A percentile compares a stretch with the other conserved stretches of the same genome.
Conservation (phyloP, 2,888 invertebrate genomes). For the Ecdyonurus torrentis region DNA sequence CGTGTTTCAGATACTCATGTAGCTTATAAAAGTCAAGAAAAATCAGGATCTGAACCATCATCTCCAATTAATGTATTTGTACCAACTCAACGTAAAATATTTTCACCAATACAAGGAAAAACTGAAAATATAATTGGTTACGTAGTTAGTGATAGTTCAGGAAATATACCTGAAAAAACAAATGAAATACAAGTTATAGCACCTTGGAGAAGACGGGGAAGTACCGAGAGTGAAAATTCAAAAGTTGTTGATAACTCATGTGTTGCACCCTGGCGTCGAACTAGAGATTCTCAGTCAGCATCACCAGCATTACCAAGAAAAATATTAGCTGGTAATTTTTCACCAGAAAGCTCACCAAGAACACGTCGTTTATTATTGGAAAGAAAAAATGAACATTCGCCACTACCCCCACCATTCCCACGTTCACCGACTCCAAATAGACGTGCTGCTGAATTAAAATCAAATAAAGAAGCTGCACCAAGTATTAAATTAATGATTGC, state of each 20-base stretch:
- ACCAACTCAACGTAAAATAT: conserved; percentile 63
- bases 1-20: conserved; percentile 9
- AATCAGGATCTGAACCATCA: conserved; percentile 11
- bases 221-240: not conserved
- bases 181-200: conserved; percentile 1
- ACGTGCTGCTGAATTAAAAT: conserved; percentile 11
- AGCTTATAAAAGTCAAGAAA: conserved; percentile 7
- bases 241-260: not conserved
- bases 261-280: not conserved
- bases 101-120: conserved; percentile 47
- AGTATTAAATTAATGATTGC: conserved; percentile 54
- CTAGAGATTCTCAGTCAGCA: conserved; percentile 14
- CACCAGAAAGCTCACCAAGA: conserved; percentile 6
- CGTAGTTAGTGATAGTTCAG: not conserved
- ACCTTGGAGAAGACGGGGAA: not conserved
- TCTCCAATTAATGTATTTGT: conserved; percentile 46
- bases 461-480: conserved; percentile 44
- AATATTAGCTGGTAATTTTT: conserved; percentile 13
- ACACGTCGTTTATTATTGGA: not conserved
- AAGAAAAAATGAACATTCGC: not conserved
- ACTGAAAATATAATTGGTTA: conserved; percentile 25
- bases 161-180: conserved; percentile 10
- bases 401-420: conserved; percentile 34
- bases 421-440: conserved; percentile 31
- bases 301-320: conserved; percentile 16